These are phyloP conservation scores for Takifugu rubripes DNA, from an alignment of 2,797 vertebrate genomes.

Conservation along the genomic window DNA sequence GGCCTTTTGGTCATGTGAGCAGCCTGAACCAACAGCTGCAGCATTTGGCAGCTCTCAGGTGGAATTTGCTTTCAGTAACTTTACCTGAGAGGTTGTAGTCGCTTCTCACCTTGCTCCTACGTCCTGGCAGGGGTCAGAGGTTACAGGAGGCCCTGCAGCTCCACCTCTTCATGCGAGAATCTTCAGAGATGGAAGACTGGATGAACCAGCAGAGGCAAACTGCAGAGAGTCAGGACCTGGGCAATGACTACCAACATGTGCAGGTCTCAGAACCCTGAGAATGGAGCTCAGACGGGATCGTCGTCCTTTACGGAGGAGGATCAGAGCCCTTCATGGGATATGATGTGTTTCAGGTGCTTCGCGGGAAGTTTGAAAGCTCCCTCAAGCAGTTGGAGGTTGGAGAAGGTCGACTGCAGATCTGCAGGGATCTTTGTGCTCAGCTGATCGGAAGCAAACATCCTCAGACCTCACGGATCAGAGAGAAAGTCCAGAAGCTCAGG, in stretches of 20 bases:
- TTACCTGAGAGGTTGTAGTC: neutral
- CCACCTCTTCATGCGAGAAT: constrained; percentile 83
- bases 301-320: too few relatives aligned
- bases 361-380: constrained; percentile 78
- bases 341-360: constrained; percentile 57
- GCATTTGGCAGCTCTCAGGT: constrained; percentile 72
- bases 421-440: constrained; percentile 68
- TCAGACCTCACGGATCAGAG: constrained; percentile 63
- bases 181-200: constrained; percentile 81
- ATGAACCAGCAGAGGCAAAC: constrained; percentile 76
- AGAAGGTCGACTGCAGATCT: constrained; percentile 69
- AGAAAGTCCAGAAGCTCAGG: constrained; percentile 77
- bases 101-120: neutral
- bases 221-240: constrained; percentile 74
- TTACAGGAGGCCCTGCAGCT: constrained; percentile 79
- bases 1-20: constrained; percentile 65
- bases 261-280: constrained; percentile 64
- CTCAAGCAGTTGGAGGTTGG: constrained; percentile 78
- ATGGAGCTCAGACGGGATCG: too few relatives aligned
- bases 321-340: neutral
- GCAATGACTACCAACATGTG: constrained; percentile 78
- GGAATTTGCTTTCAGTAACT: neutral
- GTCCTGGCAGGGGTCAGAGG: constrained; percentile 60
- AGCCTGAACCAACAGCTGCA: constrained; percentile 73
- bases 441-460: constrained; percentile 73